Evolutionary conservation across 2,888 invertebrate species (phyloP), one percentile per base, ranked within the genome.

Genomic region (Diabrotica balteata): DNA sequence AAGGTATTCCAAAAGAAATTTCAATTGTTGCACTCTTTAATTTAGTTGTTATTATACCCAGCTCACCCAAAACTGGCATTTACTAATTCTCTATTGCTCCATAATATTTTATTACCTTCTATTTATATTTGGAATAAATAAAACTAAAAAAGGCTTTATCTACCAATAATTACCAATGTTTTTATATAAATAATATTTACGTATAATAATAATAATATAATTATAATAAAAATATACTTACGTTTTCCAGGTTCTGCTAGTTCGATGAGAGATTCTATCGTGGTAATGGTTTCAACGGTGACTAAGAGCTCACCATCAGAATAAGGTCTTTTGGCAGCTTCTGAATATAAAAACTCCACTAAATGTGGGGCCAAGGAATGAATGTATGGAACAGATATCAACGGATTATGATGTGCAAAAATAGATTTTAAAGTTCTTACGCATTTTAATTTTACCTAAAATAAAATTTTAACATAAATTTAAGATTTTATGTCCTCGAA

Each of bases 361-460:
- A 95, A 86, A 75, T 91, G 87, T 5, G 94, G 93, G 7, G 93
- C 93, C 71, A 95, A 84, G 0, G 92, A 90, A 77, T 93, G 93
- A 75, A 96, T 94, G 79, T 93, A 95, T 0, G 93, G 91, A 7
- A 91, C 90, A 49, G 92, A 89, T 43, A 94, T 89, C 68, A 86
- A 86, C 59, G 89, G 86, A 75, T 93, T 91, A 4, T 89, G 87
- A 79, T 92, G 91, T 53, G 89, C 86, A 81, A 95, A 94, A 66
- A 96, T 89, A 0, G 93, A 91, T 76, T 89, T 88, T 60, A 95
- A 85, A 2, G 93, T 91, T 84, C 93, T 93, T 51, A 95, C 88
- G 79, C 93, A 93, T 80, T 93, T 93, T 64, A 93, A 83, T 79
- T 90, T 89, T 0, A 94, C 90, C 88, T 92, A 67, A 67, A 80